These are phyloP conservation scores for Magallana nippona DNA, from an alignment of 2,888 invertebrate genomes.

Conservation along the genomic window DNA sequence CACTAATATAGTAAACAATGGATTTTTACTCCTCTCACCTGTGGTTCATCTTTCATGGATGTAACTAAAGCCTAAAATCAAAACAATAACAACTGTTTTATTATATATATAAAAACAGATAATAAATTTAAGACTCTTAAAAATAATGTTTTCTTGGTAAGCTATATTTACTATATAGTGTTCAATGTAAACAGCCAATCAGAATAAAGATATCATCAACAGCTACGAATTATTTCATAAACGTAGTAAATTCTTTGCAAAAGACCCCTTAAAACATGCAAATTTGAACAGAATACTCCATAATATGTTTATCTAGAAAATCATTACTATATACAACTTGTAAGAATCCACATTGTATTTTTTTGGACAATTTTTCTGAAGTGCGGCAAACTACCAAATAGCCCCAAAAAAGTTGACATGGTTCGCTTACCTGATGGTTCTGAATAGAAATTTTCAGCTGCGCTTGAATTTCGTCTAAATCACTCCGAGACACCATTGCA, in stretches of 20 bases:
- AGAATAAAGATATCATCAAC: neutral
- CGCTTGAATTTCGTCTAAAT: constrained; percentile 74
- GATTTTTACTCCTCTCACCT: constrained; percentile 63
- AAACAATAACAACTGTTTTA: constrained; percentile 41
- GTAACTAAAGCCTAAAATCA: constrained; percentile 73
- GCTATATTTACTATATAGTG: constrained; percentile 18
- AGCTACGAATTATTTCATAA: constrained; percentile 12
- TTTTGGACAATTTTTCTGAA: constrained; percentile 6
- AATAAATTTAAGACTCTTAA: neutral
- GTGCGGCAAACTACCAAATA: constrained; percentile 45
- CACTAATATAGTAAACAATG: constrained; percentile 14
- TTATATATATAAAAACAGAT: neutral
- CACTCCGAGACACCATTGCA: constrained; percentile 66
- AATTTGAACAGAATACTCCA: too few relatives aligned
- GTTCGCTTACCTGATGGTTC: constrained; percentile 76
- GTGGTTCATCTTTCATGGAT: constrained; percentile 73
- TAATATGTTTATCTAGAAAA: too few relatives aligned
- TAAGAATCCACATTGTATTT: neutral
- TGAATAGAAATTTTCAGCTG: constrained; percentile 77
- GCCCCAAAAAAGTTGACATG: constrained; percentile 38
- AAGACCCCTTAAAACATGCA: neutral
- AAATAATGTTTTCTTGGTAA: neutral
- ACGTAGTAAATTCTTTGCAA: neutral
- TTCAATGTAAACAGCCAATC: constrained; percentile 47
- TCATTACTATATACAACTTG: too few relatives aligned